These are phyloP conservation scores for Callaeas wilsoni DNA, from an alignment of 2,113 vertebrate species.

Conservation along the genomic window DNA sequence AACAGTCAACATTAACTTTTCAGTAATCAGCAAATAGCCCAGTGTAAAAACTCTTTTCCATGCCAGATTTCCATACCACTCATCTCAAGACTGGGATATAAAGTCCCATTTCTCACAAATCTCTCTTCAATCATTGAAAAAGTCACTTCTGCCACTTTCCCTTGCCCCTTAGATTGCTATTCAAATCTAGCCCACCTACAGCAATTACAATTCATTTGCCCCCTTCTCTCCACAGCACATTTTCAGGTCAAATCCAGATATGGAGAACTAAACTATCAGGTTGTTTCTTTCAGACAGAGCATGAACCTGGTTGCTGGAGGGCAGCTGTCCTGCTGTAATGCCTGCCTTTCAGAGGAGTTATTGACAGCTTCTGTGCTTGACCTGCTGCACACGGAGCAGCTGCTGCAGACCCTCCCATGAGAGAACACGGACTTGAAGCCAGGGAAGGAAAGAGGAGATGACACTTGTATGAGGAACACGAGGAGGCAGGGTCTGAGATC, in stretches of 20 bases:
- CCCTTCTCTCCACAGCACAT: neutral
- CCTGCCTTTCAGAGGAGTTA: neutral
- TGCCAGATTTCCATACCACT: neutral
- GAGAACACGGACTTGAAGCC: neutral
- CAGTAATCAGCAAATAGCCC: neutral
- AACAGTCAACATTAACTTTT: neutral
- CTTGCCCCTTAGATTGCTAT: neutral
- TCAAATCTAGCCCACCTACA: neutral
- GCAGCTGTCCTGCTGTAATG: neutral
- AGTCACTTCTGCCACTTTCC: neutral
- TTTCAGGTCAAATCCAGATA: neutral
- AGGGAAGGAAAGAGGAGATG: neutral
- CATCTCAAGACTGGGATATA: neutral
- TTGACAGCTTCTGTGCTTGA: neutral
- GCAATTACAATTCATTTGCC: neutral
- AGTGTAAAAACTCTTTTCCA: neutral
- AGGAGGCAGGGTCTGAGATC: neutral
- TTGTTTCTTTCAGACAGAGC: neutral
- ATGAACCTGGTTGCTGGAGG: neutral
- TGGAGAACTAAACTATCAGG: accelerated
- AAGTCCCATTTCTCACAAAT: neutral
- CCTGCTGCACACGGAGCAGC: neutral
- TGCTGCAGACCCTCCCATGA: neutral
- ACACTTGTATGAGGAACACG: neutral
- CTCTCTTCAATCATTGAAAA: neutral